Evolutionary conservation across 1,140 invertebrate genomes (phyloP), one percentile per base, ranked within the genome.

Genomic region (Scaptomyza graminum): DNA sequence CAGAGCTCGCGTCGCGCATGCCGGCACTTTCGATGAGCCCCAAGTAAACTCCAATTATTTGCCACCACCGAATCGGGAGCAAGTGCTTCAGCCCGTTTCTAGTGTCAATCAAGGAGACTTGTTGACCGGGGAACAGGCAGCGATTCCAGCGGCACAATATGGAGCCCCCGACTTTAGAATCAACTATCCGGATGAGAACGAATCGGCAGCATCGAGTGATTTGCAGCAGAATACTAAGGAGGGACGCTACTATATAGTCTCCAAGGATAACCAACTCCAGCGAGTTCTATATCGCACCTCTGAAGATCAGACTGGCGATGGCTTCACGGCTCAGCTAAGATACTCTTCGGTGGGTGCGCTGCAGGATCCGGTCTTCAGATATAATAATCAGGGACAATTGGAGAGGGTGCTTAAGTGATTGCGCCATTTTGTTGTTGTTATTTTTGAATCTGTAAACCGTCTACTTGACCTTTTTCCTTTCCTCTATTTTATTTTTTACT

Each of bases 161-260:
- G 88, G 88, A 22, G 13, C 81, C 0, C 74, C 89, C 1, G 51
- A 55, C 11, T 90, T 91, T 18, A 57, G 43, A 41, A 89, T 90
- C n/a, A 46, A 76, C 3, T 90, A 90, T 59, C 82, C 85, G 15
- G 80, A 88, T 9, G 70, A 76, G 0, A 74, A 90, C 8, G 57
- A 74, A 0, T 34, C 64, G 0, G 56, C 6, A 3, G 37, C 34
- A 7, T 6, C 67, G 0, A 47, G n/a, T 9, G 47, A 56, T 9
- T 39, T 44, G 3, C 34, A 61, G 18, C 0, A 54, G 0, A 63
- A 55, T 22, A 56, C 68, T 3, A 51, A 51, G n/a, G 51, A 82
- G 8, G 91, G 91, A 2, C 82, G 88, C 18, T 92, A 92, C 39
- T 92, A 83, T 49, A 72, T 92, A 1, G 50, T 92, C 4, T 72